phyloP scores from a whole-genome alignment of 2,888 invertebrate species.

The Leucoma salicis region DNA sequence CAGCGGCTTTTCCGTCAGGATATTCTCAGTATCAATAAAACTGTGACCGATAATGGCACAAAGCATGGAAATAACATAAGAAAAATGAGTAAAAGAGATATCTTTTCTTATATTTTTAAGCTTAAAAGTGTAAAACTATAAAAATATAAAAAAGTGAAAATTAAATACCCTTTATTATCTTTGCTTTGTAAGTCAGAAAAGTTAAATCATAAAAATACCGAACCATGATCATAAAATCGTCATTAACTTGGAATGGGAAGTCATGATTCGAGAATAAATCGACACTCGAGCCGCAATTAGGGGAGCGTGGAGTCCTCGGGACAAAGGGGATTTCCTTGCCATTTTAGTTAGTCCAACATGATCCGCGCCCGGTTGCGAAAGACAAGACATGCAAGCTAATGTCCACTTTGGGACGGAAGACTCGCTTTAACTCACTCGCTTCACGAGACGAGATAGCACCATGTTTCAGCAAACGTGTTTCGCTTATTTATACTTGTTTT shows the following conservation, averaged over 20 bases:
- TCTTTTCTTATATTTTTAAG: too few species aligned
- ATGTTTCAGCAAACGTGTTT: too few species aligned
- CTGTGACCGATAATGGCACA: too few species aligned
- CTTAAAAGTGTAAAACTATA: too few species aligned
- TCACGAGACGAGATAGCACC: background rate
- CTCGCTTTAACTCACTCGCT: slow-evolving; percentile 9
- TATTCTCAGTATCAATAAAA: too few species aligned
- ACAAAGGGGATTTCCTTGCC: slow-evolving; percentile 71
- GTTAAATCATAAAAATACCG: slow-evolving; percentile 31
- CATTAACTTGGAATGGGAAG: slow-evolving; percentile 46
- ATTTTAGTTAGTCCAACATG: slow-evolving; percentile 76
- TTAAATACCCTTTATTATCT: background rate
- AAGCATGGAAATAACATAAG: too few species aligned
- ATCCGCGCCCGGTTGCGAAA: slow-evolving; percentile 65
- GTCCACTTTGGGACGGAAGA: slow-evolving; percentile 25
- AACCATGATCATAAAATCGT: slow-evolving; percentile 42
- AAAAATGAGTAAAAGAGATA: too few species aligned
- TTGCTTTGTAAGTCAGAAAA: slow-evolving; percentile 22
- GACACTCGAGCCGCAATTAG: slow-evolving; percentile 70
- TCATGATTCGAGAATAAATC: slow-evolving; percentile 75
- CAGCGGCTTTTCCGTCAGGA: too few species aligned
- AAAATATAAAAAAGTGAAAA: too few species aligned
- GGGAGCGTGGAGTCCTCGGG: slow-evolving; percentile 45
- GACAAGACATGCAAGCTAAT: slow-evolving; percentile 71
- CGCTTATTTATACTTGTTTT: too few species aligned